Conservation (phyloP, 2,888 invertebrate species). For the Tenthredo livida region DNA sequence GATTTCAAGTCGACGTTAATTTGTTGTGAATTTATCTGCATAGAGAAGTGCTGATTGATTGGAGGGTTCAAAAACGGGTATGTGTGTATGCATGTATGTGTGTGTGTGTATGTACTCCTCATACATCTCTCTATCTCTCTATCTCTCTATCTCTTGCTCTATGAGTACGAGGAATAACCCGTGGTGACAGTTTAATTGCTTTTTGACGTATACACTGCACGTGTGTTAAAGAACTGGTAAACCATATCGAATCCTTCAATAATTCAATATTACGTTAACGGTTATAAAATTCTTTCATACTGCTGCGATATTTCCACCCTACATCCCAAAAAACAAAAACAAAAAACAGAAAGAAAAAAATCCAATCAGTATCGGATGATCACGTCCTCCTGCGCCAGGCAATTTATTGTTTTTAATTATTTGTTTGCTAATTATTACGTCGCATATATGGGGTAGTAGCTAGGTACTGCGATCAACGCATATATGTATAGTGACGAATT, state of each 20-base stretch:
- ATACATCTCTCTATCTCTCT: background rate
- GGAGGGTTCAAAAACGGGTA: background rate
- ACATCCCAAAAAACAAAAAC: background rate
- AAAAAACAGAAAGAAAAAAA: too few relatives aligned
- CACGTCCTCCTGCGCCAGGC: too few relatives aligned
- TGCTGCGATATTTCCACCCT: background rate
- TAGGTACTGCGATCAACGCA: too few relatives aligned
- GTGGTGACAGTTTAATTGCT: slow-evolving; percentile 42
- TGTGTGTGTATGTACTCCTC: background rate
- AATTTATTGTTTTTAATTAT: too few relatives aligned
- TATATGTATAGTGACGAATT: too few relatives aligned
- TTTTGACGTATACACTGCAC: background rate
- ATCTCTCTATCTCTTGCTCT: background rate
- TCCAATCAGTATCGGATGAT: too few relatives aligned
- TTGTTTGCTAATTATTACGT: too few relatives aligned
- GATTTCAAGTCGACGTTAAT: slow-evolving; percentile 23
- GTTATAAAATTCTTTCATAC: background rate
- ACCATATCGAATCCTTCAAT: background rate
- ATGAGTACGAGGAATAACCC: background rate
- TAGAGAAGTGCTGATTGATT: slow-evolving; percentile 15
- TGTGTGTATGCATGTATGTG: background rate
- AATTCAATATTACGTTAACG: background rate
- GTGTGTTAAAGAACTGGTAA: background rate
- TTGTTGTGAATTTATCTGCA: slow-evolving; percentile 40
- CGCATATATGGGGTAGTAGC: too few relatives aligned